Base-by-base conservation (phyloP, 2,888 invertebrate species). In the Diachrysia chrysitis region DNA sequence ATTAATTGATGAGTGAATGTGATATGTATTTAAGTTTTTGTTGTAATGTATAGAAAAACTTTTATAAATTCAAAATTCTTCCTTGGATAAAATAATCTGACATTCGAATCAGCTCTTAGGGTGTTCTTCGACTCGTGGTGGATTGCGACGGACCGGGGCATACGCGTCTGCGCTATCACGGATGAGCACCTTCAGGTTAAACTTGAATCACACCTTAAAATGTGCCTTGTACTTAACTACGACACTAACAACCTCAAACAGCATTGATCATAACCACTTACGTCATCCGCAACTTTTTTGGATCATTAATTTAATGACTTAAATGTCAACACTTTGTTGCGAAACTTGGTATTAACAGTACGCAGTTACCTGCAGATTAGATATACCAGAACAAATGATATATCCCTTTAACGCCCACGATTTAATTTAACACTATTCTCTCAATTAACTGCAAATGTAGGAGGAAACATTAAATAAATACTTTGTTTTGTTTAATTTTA, bases 241-340 rank as follows among this genome's bases (percentile, higher is more conserved):
- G 19, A 10, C 17, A 4, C 19, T 7, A n/a, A 46, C 4, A 48
- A 51, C 12, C 10, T 19, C 19, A 19, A 51, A 51, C 2, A 6
- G 10, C 12, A 51, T 21, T 10, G 19, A 19, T 51, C 19, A 51
- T 51, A 12, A 0, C 12, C 21, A 54, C 16, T 42, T 42, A 23
- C 58, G 14, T 17, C 21, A 75, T 75, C 60, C 57, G 63, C 55
- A 46, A 64, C 61, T 62, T 75, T 75, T 75, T 73, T 48, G 57
- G 51, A 46, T 74, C 69, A 73, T 73, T 74, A 74, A 62, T 57
- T 42, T 74, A 74, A 62, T 57, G n/a, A 32, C 32, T 59, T 64
- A 35, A 75, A 64, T 73, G 71, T 19, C 76, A 75, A 56, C 14
- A 12, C 48, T 1, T 4, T 56, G 23, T 64, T 70, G 51, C 23